Percentiles rank a stretch among this genome's conserved stretches.
phyloP scores from a whole-genome alignment of 2,797 vertebrate genomes.

The Notoglanidium macrostoma region DNA sequence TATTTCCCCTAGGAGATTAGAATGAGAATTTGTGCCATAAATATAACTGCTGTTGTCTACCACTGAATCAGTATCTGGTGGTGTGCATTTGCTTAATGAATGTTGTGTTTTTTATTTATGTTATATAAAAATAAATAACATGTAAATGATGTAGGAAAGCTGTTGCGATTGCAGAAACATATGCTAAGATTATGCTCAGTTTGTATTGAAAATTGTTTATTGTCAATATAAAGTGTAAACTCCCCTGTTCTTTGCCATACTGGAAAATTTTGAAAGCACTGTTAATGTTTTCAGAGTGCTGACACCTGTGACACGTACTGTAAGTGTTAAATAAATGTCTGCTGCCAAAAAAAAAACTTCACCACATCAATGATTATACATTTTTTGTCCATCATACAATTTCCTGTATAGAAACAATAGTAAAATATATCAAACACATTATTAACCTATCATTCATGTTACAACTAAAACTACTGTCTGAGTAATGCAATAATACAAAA shows the following conservation, averaged over 20 bases:
- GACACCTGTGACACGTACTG: not conserved
- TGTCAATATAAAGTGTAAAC: not conserved
- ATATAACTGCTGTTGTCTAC: too few species aligned
- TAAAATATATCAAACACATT: too few species aligned
- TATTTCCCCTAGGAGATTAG: too few species aligned
- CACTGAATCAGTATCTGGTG: too few species aligned
- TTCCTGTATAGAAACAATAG: too few species aligned
- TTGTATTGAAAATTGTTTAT: too few species aligned
- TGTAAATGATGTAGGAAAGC: not conserved
- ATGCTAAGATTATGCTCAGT: not conserved
- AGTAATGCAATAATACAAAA: not conserved
- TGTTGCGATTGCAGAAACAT: not conserved
- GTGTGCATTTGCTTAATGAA: too few species aligned
- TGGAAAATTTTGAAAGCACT: not conserved
- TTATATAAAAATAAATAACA: too few species aligned
- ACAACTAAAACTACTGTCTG: not conserved
- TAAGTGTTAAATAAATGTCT: not conserved
- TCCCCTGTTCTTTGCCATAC: not conserved
- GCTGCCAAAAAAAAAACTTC: not conserved
- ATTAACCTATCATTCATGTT: not conserved
- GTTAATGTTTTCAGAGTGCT: not conserved
- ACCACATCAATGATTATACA: not conserved
- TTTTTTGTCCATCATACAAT: not conserved
- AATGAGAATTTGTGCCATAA: too few species aligned
- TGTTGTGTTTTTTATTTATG: too few species aligned